These are phyloP conservation scores for Otolemur garnettii DNA, from an alignment of 2,113 vertebrate species.

Conservation along the genomic window DNA sequence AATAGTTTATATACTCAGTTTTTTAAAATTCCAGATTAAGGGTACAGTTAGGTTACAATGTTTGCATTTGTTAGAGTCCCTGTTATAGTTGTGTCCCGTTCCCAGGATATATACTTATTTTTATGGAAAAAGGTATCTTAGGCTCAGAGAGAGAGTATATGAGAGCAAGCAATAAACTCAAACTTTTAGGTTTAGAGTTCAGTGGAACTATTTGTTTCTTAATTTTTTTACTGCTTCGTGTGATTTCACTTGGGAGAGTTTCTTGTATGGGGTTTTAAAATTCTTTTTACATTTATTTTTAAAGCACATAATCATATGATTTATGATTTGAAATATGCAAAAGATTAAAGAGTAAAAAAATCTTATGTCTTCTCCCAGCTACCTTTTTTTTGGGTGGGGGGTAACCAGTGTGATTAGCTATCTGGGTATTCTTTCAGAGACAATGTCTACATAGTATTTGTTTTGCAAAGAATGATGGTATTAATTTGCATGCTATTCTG, in stretches of 20 bases:
- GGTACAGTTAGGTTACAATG: too few species aligned
- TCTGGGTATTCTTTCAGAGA: background rate
- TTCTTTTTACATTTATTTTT: background rate
- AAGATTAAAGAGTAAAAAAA: slow-evolving; percentile 30
- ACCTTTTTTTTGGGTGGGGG: background rate
- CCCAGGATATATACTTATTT: background rate
- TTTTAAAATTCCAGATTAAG: too few species aligned
- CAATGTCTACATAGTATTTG: background rate
- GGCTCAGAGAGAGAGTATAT: background rate
- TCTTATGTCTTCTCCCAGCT: background rate
- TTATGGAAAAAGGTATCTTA: background rate
- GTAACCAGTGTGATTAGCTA: background rate
- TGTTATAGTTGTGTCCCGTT: too few species aligned
- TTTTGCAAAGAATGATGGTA: slow-evolving; percentile 5
- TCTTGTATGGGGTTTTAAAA: background rate
- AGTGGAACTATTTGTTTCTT: slow-evolving; percentile 33
- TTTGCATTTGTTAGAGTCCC: too few species aligned
- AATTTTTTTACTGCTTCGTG: background rate
- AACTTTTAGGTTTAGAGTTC: background rate
- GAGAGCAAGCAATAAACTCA: background rate
- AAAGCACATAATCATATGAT: background rate
- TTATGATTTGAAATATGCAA: slow-evolving; percentile 42
- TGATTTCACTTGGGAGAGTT: background rate
- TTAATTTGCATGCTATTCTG: background rate
- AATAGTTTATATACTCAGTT: background rate